Evolutionary conservation across 2,113 vertebrate species (phyloP), one percentile per base, ranked within the genome.

Genomic region (Cathartes aura): DNA sequence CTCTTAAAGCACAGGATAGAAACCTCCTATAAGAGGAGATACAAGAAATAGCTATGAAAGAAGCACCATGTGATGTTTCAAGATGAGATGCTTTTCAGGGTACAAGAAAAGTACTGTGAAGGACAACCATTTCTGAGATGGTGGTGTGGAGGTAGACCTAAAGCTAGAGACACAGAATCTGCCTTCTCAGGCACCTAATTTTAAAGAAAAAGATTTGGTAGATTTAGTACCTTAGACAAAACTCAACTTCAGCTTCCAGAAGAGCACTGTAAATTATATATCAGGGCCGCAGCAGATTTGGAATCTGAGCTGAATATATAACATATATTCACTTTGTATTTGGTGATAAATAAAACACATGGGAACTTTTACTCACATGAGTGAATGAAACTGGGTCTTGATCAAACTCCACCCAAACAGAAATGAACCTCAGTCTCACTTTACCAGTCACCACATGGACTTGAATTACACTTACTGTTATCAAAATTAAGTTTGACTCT

Each of bases 61-160:
- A 66, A 87, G 23, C 14, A 45, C 19, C 9, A 6, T 14, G 20
- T 50, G 64, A 40, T 36, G 68, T 66, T 87, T 82, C 42, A 93
- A 60, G 50, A 7, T 1, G 2, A 56, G 42, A 60, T 0, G 0
- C 6, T 56, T 55, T 72, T 45, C 70, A 85, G 19, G 8, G 32
- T 36, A 63, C 18, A 66, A 60, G 15, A 78, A 64, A 68, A 7
- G 45, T 52, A 32, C 14, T 26, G 11, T 27, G n/a, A 87, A 87
- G 30, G 23, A 60, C 15, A 78, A 45, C 12, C 30, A 85, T 60
- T 88, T 47, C 30, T 58, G 23, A 85, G 60, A 43, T 29, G 19
- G 43, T 71, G n/a, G 42, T n/a, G 3, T 29, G 22, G 55, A 68
- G 4, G 21, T 1, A 73, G n/a, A 75, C 21, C 10, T 88, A 82